Percentiles rank a stretch among this genome's conserved stretches.
phyloP scores from a whole-genome alignment of 2,888 invertebrate genomes.

The Rhabditoides inermis region DNA sequence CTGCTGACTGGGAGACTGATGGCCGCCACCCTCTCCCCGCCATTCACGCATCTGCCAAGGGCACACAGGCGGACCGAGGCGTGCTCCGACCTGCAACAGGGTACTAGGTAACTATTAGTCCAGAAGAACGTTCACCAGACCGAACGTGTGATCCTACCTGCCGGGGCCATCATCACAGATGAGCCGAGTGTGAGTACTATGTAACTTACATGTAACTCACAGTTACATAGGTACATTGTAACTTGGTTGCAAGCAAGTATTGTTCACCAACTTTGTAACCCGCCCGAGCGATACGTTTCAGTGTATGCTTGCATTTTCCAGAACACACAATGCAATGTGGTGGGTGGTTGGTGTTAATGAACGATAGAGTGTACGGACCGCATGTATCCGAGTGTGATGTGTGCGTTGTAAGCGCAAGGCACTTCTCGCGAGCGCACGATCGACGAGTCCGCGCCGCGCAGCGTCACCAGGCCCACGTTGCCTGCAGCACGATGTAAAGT shows the following conservation, averaged over 20 bases:
- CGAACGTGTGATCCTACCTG: no score
- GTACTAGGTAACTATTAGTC: not conserved
- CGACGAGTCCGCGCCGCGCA: constrained; percentile 17
- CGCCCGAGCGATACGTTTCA: not conserved
- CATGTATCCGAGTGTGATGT: constrained; percentile 23
- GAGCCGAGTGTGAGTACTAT: no score
- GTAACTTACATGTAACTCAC: no score
- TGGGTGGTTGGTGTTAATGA: not conserved
- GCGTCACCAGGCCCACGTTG: constrained; percentile 27
- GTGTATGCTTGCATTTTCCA: not conserved
- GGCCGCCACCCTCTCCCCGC: constrained; percentile 10
- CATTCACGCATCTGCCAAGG: constrained; percentile 26
- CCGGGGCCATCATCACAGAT: no score
- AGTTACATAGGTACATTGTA: no score
- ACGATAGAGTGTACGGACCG: constrained; percentile 9
- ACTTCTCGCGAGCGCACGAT: constrained; percentile 23
- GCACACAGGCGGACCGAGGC: constrained; percentile 28
- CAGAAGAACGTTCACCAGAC: not conserved
- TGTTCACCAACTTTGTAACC: not conserved
- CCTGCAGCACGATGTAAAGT: constrained; percentile 12
- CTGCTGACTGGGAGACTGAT: no score
- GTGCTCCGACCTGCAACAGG: constrained; percentile 23
- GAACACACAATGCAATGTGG: not conserved
- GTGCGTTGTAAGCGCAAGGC: constrained; percentile 25
- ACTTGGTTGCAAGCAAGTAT: no score